Base-by-base conservation (phyloP, 2,888 invertebrate genomes). In the Bibio marci region DNA sequence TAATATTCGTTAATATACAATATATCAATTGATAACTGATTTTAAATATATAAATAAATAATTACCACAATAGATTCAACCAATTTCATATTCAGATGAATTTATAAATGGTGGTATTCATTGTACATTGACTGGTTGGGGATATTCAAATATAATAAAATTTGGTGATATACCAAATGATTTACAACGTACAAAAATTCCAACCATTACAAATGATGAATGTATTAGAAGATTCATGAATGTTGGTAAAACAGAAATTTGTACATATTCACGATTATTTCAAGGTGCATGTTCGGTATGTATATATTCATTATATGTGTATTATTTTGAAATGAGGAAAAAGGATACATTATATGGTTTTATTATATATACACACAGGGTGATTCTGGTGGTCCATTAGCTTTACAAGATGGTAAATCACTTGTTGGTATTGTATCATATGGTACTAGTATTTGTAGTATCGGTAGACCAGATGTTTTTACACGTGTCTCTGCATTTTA, bases 321-420 rank as follows among this genome's bases (percentile, higher is more conserved):
- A 28, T 19, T 28, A 27, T 31, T 39, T 44, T 5, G 12, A 15
- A 31, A 45, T 40, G 37, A 33, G 7, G n/a, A 14, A 8, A n/a
- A 28, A 28, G 30, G 14, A n/a, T 8, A 13, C 14, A 13, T 30
- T 6, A 8, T 30, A 27, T 35, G 43, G 17, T 35, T n/a, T 15
- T 35, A 12, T 13, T 19, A 35, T 38, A 22, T n/a, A 35, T 32
- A 14, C 14, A 8, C 8, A 14, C 14, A 59, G 60, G 59, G 60
- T 3, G 60, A 61, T 42, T 59, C 60, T 13, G 60, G 60, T 12
- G 60, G 60, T 2, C 60, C 60, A 4, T 40, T 61, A n/a, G 56
- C 57, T n/a, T 49, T 50, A 36, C 26, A 34, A 1, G 45, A 47
- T 3, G 42, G 47, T 11, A 48, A 45, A 8, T 46, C 47, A 22